Evolutionary conservation across 2,888 invertebrate species (phyloP), one percentile per base, ranked within the genome.

Genomic region (Saturnia japonica): DNA sequence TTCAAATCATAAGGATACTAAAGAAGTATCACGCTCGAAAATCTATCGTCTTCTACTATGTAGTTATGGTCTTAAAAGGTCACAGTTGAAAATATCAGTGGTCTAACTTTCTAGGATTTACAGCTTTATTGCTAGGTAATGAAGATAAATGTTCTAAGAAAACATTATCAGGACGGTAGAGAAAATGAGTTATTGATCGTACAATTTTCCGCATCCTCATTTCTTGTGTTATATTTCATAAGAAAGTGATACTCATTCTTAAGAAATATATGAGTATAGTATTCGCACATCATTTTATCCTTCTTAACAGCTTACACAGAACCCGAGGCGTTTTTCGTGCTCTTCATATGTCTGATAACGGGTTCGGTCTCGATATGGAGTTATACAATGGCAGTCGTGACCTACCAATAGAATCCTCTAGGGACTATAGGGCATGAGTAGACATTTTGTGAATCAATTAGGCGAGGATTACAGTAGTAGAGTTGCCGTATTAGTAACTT

Each of bases 391-490:
- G 42, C 70, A 54, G 72, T 62, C 70, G 60, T 60, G 67, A 54
- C 67, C 71, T 47, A n/a, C 45, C 60, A 57, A n/a, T n/a, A n/a
- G n/a, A n/a, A n/a, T 67, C 40, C 68, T 70, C 68, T 47, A 62
- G 68, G 67, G 70, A 43, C 43, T 43, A 11, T 9, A 43, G 43
- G 22, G 9, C 76, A 76, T 82, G 83, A 84, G 76, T 84, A 82
- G 80, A 74, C 84, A 78, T 76, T 84, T 82, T 22, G 8, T 75
- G 80, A 89, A 89, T 89, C 89, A 89, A 91, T 90, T 90, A 89
- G 82, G 78, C 76, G 74, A 77, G 85, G 86, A 87, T 87, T 79
- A 79, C 72, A 22, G 47, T 42, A 22, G 64, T 42, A 22, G 64
- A 1, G 28, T 4, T 34, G 14, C 1, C 4, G 28, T 34, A 28